phyloP scores from a whole-genome alignment of 2,797 vertebrate species.

The Catharus ustulatus region DNA sequence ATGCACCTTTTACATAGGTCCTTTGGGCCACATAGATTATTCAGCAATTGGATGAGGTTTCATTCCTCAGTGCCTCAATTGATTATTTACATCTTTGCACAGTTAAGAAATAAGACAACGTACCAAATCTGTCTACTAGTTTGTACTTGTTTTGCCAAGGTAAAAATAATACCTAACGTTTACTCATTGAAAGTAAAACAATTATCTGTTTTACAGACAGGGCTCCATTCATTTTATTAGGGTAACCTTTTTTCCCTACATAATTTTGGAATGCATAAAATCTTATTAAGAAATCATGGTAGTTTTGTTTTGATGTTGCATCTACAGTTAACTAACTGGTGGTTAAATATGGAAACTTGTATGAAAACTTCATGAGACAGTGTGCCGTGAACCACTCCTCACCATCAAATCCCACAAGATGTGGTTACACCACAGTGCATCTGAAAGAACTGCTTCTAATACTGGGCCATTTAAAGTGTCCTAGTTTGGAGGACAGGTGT shows the following conservation, averaged over 20 bases:
- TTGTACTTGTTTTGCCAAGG: neutral
- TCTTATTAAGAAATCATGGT: neutral
- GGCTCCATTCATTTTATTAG: neutral
- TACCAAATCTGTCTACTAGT: neutral
- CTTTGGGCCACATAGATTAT: neutral
- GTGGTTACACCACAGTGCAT: conserved; percentile 36
- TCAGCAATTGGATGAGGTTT: neutral
- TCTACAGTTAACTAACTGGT: neutral
- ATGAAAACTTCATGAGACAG: conserved; percentile 41
- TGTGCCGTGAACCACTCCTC: conserved; percentile 1
- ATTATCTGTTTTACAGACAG: neutral
- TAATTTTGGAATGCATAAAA: neutral
- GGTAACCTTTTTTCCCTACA: neutral
- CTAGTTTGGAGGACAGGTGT: too few relatives aligned
- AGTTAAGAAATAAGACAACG: neutral
- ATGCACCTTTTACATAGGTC: neutral
- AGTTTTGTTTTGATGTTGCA: neutral
- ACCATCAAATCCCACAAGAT: conserved; percentile 33
- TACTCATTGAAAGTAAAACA: neutral
- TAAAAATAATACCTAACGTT: neutral
- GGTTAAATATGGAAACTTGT: neutral
- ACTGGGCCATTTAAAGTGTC: neutral
- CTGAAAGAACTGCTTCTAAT: neutral
- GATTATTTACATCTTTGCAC: neutral
- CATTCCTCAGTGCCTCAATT: neutral